phyloP scores from a whole-genome alignment of 2,888 invertebrate genomes.

The Tipula lateralis region DNA sequence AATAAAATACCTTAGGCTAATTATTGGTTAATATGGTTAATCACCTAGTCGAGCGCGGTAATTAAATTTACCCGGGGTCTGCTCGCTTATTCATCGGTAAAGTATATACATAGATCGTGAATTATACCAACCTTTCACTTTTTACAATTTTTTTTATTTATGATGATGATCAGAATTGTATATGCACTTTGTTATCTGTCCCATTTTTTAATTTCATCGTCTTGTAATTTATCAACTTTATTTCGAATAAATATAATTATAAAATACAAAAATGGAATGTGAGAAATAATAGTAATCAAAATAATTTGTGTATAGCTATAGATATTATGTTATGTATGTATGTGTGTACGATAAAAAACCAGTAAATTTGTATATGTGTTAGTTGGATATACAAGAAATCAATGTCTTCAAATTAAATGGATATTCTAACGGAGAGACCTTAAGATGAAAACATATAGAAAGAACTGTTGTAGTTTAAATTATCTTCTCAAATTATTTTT shows the following conservation, averaged over 20 bases:
- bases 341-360: not conserved
- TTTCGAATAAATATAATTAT: not conserved
- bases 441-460: not conserved
- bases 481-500: not conserved
- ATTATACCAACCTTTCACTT: not conserved
- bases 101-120: not conserved
- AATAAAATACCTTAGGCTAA: not conserved
- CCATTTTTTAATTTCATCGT: not conserved
- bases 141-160: not conserved
- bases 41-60: not conserved
- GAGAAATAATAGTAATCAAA: not conserved
- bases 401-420: slow-evolving; percentile 11
- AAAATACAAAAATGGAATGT: not conserved
- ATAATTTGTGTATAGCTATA: not conserved
- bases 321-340: not conserved
- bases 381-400: not conserved
- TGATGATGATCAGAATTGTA: not conserved
- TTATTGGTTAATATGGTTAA: not conserved
- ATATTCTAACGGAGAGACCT: slow-evolving; percentile 19
- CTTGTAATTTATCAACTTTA: not conserved
- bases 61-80: not conserved
- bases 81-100: not conserved
- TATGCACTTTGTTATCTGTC: not conserved
- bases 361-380: not conserved
- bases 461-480: slow-evolving; percentile 19